Evolutionary conservation across 2,888 invertebrate species (phyloP), one percentile per base, ranked within the genome.

Genomic region (Brachynemurus nebulosus): DNA sequence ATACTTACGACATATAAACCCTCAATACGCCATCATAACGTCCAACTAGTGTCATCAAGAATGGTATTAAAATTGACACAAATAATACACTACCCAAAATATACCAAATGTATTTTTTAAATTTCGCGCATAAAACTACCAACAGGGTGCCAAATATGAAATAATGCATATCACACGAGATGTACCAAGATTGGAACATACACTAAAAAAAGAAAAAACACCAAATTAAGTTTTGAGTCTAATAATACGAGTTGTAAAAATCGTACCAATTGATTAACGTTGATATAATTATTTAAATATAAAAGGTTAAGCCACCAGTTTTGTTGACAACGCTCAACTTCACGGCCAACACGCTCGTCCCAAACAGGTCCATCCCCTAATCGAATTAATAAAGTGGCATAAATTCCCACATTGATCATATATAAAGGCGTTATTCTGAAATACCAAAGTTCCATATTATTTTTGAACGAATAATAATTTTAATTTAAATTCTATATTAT

Each of bases 171-270:
- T 62, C 59, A 44, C 30, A 55, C 53, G 7, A 58, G 51, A 75
- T 66, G 59, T 74, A 74, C 76, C 76, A 77, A 2, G 73, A 68
- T 41, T 68, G 62, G 3, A 72, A 62, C 53, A 76, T 60, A 51
- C 76, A 77, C 76, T 76, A 59, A 4, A 62, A 54, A 58, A 41
- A 35, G 34, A 41, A 12, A 19, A 21, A 7, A 23, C 23, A 7
- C 6, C 6, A 23, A 23, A 17, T 14, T 12, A 14, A 35, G 17
- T 16, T 16, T 9, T 14, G 11, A 11, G 9, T 11, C 5, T n/a
- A 2, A 6, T 37, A 18, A 19, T 18, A 12, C 11, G 3, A 12
- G 25, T 21, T 37, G 2, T 23, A 25, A 25, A 17, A 44, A 35
- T 16, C 35, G 11, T 50, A 65, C 65, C 50, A 59, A 59, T 11